Conservation (phyloP, 2,888 invertebrate genomes). For the Rhamnusium bicolor region DNA sequence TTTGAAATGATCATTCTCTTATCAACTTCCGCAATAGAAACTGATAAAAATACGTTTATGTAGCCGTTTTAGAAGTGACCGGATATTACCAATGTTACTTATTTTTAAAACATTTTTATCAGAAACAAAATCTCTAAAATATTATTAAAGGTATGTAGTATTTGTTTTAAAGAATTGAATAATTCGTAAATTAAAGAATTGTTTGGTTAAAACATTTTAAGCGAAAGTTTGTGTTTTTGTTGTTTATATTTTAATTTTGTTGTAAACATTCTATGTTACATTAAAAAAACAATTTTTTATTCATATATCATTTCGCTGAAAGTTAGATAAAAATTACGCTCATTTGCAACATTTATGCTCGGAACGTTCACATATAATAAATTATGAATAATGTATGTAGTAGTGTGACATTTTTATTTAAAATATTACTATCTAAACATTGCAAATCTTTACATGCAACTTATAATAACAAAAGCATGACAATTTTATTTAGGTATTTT, state of each 20-base stretch:
- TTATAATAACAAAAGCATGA: not conserved
- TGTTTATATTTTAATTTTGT: no score
- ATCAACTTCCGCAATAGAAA: slow-evolving; percentile 26
- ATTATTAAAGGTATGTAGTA: no score
- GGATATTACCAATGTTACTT: slow-evolving; percentile 14
- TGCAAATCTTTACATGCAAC: slow-evolving; percentile 10
- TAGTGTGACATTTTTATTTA: slow-evolving; percentile 34
- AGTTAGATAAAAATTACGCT: slow-evolving; percentile 32
- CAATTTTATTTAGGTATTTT: slow-evolving; percentile 21
- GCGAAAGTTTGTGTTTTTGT: no score
- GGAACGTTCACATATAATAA: slow-evolving; percentile 26
- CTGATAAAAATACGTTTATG: not conserved
- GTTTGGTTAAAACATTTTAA: no score
- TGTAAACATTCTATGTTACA: not conserved
- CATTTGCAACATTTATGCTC: slow-evolving; percentile 32
- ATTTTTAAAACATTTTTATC: slow-evolving; percentile 24
- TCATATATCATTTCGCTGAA: slow-evolving; percentile 23
- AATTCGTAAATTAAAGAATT: no score
- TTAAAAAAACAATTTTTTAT: slow-evolving; percentile 12
- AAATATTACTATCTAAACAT: slow-evolving; percentile 18
- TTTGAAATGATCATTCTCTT: slow-evolving; percentile 11
- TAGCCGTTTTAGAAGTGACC: slow-evolving; percentile 1
- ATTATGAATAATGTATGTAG: slow-evolving; percentile 34
- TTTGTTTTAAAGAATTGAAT: no score
- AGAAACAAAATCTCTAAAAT: slow-evolving; percentile 7